phyloP scores from a whole-genome alignment of 2,113 vertebrate species.

The Trichomycterus rosablanca region DNA sequence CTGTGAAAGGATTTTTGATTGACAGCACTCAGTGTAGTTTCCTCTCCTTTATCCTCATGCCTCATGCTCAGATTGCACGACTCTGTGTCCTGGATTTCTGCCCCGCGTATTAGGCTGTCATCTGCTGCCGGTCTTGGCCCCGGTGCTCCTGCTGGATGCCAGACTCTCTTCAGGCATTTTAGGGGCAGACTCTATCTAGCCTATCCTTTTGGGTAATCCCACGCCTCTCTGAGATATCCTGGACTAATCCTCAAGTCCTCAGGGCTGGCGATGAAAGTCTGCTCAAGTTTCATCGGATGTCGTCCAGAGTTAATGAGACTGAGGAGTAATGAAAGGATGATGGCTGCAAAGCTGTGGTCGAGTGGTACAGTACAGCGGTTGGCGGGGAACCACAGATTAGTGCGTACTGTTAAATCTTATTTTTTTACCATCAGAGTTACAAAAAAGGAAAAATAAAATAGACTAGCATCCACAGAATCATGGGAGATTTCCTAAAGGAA shows the following conservation, averaged over 20 bases:
- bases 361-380: constrained; percentile 18
- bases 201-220: constrained; percentile 37
- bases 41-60: constrained; percentile 1
- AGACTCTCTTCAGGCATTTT: not conserved
- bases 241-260: constrained; percentile 31
- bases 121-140: constrained; percentile 13
- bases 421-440: too few relatives aligned
- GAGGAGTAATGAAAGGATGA: constrained; percentile 33
- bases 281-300: constrained; percentile 30
- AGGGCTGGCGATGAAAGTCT: constrained; percentile 33
- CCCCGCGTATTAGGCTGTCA: constrained; percentile 21
- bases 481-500: too few relatives aligned
- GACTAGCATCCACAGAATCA: too few relatives aligned
- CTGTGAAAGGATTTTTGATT: constrained; percentile 15
- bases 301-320: constrained; percentile 31
- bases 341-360: constrained; percentile 1
- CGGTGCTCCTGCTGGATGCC: not conserved
- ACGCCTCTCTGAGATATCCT: constrained; percentile 30
- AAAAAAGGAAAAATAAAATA: too few relatives aligned
- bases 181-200: constrained; percentile 10
- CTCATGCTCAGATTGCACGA: constrained; percentile 15
- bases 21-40: constrained; percentile 27
- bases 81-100: constrained; percentile 23
- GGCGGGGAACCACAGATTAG: too few relatives aligned
- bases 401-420: too few relatives aligned